Evolutionary conservation across 2,888 invertebrate genomes (phyloP).

Genomic region (Metopia argyrocephala): DNA sequence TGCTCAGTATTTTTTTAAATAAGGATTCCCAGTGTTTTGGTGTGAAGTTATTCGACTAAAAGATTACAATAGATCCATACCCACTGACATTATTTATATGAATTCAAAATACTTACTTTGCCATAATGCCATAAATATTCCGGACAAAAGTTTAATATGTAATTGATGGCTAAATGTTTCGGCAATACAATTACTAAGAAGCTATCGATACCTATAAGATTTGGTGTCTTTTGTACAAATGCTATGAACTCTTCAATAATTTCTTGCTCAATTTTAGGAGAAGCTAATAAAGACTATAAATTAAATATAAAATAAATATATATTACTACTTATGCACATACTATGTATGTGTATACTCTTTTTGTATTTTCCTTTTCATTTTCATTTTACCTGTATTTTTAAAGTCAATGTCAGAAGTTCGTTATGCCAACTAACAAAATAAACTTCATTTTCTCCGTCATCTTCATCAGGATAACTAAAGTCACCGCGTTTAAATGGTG

Average conservation of each 20-base stretch:
- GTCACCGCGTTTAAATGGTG: constrained; percentile 74
- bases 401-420: constrained; percentile 73
- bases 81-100: neutral
- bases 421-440: constrained; percentile 75
- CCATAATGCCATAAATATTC: constrained; percentile 83
- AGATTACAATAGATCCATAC: constrained; percentile 51
- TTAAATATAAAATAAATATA: neutral
- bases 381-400: constrained; percentile 72
- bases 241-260: constrained; percentile 81
- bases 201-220: constrained; percentile 80
- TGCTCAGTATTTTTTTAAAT: constrained; percentile 75
- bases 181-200: constrained; percentile 79
- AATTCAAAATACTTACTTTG: constrained; percentile 80
- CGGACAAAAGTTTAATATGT: constrained; percentile 82
- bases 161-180: constrained; percentile 79
- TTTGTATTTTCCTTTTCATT: neutral
- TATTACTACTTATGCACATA: too few species aligned
- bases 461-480: constrained; percentile 75
- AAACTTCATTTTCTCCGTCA: constrained; percentile 74
- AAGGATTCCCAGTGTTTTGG: constrained; percentile 77
- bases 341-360: neutral
- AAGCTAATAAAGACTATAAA: constrained; percentile 79
- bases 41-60: constrained; percentile 75
- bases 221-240: constrained; percentile 81
- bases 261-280: constrained; percentile 79